Conservation (phyloP, 1,140 invertebrate species). For the Scaptomyza graminum region DNA sequence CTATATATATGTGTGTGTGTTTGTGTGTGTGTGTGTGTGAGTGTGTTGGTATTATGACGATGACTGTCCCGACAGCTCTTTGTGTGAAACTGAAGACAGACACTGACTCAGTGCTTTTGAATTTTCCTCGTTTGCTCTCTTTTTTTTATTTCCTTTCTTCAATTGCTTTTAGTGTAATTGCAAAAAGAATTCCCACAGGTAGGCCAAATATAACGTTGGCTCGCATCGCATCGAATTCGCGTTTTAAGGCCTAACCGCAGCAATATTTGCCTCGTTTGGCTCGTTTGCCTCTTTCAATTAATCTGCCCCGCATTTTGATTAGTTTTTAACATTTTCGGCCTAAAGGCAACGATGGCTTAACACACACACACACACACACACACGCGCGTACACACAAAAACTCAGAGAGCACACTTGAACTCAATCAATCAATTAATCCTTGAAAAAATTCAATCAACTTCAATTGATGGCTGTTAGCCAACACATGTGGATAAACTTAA, state of each 20-base stretch:
- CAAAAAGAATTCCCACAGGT: constrained; percentile 67
- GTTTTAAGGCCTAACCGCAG: constrained; percentile 61
- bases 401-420: constrained; percentile 55
- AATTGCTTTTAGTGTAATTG: constrained; percentile 82
- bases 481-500: constrained; percentile 39
- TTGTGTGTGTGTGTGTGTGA: neutral
- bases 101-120: constrained; percentile 47
- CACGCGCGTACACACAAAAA: neutral
- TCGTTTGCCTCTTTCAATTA: constrained; percentile 65
- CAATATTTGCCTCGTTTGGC: constrained; percentile 61
- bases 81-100: constrained; percentile 34
- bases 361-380: constrained; percentile 3
- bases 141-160: constrained; percentile 29
- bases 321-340: constrained; percentile 66
- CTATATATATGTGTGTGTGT: constrained; percentile 3
- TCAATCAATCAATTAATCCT: constrained; percentile 80
- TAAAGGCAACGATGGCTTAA: constrained; percentile 11
- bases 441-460: constrained; percentile 74
- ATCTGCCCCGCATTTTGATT: constrained; percentile 68
- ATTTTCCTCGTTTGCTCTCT: constrained; percentile 21
- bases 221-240: constrained; percentile 18
- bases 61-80: constrained; percentile 30
- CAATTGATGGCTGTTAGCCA: constrained; percentile 63
- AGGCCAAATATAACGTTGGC: constrained; percentile 48
- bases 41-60: constrained; percentile 21